These are phyloP conservation scores for Corythaeola cristata DNA, from an alignment of 2,113 vertebrate genomes.

Conservation along the genomic window DNA sequence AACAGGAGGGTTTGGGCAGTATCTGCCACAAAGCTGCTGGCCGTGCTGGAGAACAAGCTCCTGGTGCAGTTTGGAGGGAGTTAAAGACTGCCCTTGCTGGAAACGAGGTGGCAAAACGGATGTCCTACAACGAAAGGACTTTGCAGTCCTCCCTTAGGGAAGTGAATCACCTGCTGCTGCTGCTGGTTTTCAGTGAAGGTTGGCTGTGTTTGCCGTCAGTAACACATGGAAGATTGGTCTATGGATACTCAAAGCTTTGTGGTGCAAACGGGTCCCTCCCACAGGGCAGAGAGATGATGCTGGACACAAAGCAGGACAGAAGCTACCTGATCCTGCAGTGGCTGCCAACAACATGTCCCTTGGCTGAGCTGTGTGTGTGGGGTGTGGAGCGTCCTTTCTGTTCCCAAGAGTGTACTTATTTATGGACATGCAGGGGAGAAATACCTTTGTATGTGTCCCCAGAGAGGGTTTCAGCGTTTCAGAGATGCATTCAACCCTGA, in stretches of 20 bases:
- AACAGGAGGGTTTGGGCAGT: not conserved
- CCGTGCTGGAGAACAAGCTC: not conserved
- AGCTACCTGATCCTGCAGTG: not conserved
- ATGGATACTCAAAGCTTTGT: not conserved
- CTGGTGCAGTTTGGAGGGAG: not conserved
- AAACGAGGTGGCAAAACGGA: not conserved
- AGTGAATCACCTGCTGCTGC: not conserved
- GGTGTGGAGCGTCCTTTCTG: not conserved
- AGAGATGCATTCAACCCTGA: not conserved
- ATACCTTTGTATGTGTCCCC: accelerated
- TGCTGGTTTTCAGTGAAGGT: not conserved
- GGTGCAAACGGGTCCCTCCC: not conserved
- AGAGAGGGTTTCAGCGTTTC: not conserved
- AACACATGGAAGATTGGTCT: not conserved
- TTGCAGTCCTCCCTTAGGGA: not conserved
- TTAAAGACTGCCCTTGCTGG: not conserved
- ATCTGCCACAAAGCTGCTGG: not conserved
- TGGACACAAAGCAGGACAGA: not conserved
- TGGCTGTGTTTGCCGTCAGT: not conserved
- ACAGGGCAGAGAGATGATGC: not conserved
- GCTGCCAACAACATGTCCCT: accelerated
- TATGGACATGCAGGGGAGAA: not conserved
- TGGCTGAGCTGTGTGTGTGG: not conserved
- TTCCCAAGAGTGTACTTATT: not conserved
- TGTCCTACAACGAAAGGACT: not conserved